phyloP scores from a whole-genome alignment of 2,113 vertebrate species.

The Pungitius pungitius region DNA sequence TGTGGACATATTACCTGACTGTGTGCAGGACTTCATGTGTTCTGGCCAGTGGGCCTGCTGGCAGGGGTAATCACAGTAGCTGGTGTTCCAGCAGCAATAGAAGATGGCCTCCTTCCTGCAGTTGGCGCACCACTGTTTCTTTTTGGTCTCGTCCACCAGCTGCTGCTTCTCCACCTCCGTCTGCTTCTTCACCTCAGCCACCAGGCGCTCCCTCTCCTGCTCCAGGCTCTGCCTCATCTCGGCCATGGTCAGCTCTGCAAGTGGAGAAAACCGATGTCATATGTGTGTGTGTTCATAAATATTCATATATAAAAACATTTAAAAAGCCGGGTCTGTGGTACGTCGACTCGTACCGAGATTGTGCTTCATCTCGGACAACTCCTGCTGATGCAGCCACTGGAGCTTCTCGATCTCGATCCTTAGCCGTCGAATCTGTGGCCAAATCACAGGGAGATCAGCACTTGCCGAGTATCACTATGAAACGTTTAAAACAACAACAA shows the following conservation, averaged over 20 bases:
- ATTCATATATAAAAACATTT: background rate
- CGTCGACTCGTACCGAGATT: constrained; percentile 85
- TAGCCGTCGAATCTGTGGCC: constrained; percentile 89
- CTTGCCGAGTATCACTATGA: background rate
- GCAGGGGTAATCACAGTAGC: constrained; percentile 98
- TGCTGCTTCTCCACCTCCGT: constrained; percentile 93
- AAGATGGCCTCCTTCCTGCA: constrained; percentile 98
- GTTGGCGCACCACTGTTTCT: constrained; percentile 98
- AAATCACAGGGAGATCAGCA: background rate
- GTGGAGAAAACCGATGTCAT: background rate
- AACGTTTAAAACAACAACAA: background rate
- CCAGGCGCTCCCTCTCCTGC: constrained; percentile 91
- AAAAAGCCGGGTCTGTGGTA: background rate
- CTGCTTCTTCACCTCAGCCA: constrained; percentile 96
- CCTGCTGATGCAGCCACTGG: constrained; percentile 97
- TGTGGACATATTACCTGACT: constrained; percentile 86
- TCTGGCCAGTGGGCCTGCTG: constrained; percentile 99
- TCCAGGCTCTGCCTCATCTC: constrained; percentile 98
- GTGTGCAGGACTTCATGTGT: constrained; percentile 98
- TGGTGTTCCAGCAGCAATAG: constrained; percentile 99
- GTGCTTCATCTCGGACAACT: constrained; percentile 97
- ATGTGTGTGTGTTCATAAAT: background rate
- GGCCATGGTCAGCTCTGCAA: constrained; percentile 94
- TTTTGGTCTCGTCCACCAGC: constrained; percentile 96
- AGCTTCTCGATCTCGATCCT: constrained; percentile 98